Conservation (phyloP, 2,113 vertebrate genomes). For the Coptodon bakossiorum region DNA sequence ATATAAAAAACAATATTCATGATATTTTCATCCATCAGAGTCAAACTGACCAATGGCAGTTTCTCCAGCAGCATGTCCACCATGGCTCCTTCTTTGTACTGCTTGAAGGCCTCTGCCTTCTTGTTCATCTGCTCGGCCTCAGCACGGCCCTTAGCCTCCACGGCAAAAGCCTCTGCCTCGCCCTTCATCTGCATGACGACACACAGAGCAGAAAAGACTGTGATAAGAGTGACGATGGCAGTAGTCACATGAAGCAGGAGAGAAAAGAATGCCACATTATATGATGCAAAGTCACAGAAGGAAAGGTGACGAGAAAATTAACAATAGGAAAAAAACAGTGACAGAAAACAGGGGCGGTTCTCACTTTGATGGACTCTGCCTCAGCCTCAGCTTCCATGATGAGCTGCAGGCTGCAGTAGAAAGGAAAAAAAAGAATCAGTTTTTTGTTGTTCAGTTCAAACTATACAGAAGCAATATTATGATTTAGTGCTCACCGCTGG, state of each 20-base stretch:
- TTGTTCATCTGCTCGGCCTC: conserved; percentile 89
- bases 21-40: neutral
- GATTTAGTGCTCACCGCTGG: conserved; percentile 63
- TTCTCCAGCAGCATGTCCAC: conserved; percentile 91
- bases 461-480: neutral
- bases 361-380: conserved; percentile 81
- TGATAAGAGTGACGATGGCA: too few species aligned
- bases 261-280: neutral
- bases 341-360: neutral
- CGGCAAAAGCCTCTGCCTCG: conserved; percentile 83
- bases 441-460: neutral
- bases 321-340: neutral
- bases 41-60: conserved; percentile 78
- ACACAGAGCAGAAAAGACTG: neutral
- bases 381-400: conserved; percentile 91
- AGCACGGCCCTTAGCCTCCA: conserved; percentile 80
- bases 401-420: conserved; percentile 72
- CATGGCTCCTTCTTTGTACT: conserved; percentile 88
- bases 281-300: neutral
- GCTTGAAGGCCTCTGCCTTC: conserved; percentile 86
- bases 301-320: neutral
- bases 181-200: conserved; percentile 75
- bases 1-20: neutral
- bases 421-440: neutral
- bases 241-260: too few species aligned